Evolutionary conservation across 1,140 invertebrate species (phyloP), one percentile per base, ranked within the genome.

Genomic region (Phthorimaea operculella): DNA sequence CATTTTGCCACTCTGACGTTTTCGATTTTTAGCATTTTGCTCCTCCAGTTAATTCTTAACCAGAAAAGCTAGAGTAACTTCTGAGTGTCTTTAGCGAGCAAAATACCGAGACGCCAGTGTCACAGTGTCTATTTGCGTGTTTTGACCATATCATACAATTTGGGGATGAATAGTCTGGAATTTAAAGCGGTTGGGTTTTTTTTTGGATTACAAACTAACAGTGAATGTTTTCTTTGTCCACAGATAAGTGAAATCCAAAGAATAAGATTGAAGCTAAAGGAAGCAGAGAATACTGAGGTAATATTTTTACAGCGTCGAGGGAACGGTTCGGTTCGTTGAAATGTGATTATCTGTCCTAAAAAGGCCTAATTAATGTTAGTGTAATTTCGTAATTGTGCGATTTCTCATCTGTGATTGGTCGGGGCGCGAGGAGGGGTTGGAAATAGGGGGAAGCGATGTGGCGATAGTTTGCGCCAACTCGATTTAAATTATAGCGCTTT

Each of bases 311-410:
- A 14, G 18, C 48, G 11, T 28, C 48, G 68, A 75, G 76, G 74
- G 76, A 80, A 76, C 72, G 72, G 76, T 65, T 79, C 70, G 75
- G 66, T 79, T 76, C 72, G 64, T 71, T 68, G 68, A 78, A 83
- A 73, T 80, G 78, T 83, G 79, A 84, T 81, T 81, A 79, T 79
- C 76, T 83, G 78, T 83, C 81, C 77, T 83, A 82, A 80, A 74
- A 84, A 73, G 81, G 81, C 81, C 81, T 84, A 84, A 84, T 82
- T 84, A 84, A 76, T 76, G 68, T 78, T 81, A 84, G 72, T 79
- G 61, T 76, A 77, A 76, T 79, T 79, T 71, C 68, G 63, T 77
- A 78, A 73, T 69, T 62, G 66, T 74, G 66, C 70, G 70, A 71
- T 70, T 76, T 71, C 55, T 71, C 73, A 76, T 69, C 73, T 81